Conservation (phyloP, 2,797 vertebrate genomes). For the Odontamblyopus rebecca region DNA sequence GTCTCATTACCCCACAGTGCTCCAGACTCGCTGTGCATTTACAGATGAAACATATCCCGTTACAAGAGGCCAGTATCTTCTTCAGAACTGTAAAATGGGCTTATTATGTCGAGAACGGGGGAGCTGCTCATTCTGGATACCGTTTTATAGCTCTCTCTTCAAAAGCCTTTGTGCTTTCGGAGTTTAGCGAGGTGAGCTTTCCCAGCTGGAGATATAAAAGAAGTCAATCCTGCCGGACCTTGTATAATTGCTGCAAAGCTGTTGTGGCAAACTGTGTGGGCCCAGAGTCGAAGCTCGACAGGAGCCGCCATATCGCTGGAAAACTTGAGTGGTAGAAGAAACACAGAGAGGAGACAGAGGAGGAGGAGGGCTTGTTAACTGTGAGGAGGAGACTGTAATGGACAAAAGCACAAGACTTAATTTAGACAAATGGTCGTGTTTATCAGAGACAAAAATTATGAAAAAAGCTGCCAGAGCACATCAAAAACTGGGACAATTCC, state of each 20-base stretch:
- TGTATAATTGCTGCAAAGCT: slow-evolving; percentile 57
- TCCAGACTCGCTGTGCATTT: slow-evolving; percentile 27
- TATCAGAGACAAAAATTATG: neutral
- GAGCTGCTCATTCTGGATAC: slow-evolving; percentile 53
- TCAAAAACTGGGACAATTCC: neutral
- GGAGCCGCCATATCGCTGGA: slow-evolving; percentile 46
- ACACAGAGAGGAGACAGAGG: slow-evolving; percentile 16
- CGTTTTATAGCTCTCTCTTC: slow-evolving; percentile 60
- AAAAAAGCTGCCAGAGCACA: neutral
- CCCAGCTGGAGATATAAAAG: slow-evolving; percentile 68
- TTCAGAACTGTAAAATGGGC: slow-evolving; percentile 47
- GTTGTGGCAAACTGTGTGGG: slow-evolving; percentile 66
- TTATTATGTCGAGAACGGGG: slow-evolving; percentile 37
- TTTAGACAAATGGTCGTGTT: neutral
- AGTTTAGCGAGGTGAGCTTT: slow-evolving; percentile 61
- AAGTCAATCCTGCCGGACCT: slow-evolving; percentile 50
- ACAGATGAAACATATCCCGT: slow-evolving; percentile 46
- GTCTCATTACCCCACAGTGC: slow-evolving; percentile 15
- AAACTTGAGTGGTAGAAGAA: slow-evolving; percentile 53
- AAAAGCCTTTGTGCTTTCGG: slow-evolving; percentile 47
- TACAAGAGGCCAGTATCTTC: slow-evolving; percentile 48
- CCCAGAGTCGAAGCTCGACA: slow-evolving; percentile 44
- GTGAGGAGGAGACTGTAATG: slow-evolving; percentile 8
- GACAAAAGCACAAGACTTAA: neutral
- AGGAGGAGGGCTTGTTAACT: slow-evolving; percentile 55